Conservation (phyloP, 2,888 invertebrate genomes). For the Hirtodrosophila trivittata region DNA sequence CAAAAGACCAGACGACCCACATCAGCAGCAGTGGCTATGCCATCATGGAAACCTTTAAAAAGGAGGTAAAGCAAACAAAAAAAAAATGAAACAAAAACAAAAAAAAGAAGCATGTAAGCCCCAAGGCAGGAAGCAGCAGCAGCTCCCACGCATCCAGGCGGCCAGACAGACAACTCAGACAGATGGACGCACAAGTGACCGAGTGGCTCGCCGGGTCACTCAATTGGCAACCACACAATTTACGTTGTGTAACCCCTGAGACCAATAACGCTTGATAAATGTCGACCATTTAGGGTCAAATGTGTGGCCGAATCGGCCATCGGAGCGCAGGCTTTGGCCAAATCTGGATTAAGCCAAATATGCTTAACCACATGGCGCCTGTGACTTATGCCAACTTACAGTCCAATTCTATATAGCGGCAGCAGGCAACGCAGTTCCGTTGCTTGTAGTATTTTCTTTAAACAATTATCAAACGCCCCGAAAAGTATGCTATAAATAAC, state of each 20-base stretch:
- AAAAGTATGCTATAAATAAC: slow-evolving; percentile 71
- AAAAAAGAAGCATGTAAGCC: slow-evolving; percentile 12
- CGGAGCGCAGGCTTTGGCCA: slow-evolving; percentile 30
- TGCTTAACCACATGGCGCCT: slow-evolving; percentile 55
- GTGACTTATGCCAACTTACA: slow-evolving; percentile 58
- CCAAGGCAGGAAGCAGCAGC: slow-evolving; percentile 16
- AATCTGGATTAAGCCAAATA: slow-evolving; percentile 34
- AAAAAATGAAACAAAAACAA: slow-evolving; percentile 22
- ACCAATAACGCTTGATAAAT: slow-evolving; percentile 82
- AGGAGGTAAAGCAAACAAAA: slow-evolving; percentile 70
- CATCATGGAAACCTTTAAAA: slow-evolving; percentile 81
- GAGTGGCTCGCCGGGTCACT: slow-evolving; percentile 65
- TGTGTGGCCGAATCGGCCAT: slow-evolving; percentile 61
- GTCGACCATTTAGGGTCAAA: slow-evolving; percentile 80
- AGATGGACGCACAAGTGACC: slow-evolving; percentile 35
- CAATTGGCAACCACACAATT: slow-evolving; percentile 80
- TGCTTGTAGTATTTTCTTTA: slow-evolving; percentile 76
- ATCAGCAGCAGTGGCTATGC: slow-evolving; percentile 71
- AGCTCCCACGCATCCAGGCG: slow-evolving; percentile 38
- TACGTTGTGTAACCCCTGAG: slow-evolving; percentile 79
- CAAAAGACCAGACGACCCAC: slow-evolving; percentile 57
- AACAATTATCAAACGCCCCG: slow-evolving; percentile 74
- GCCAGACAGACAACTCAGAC: slow-evolving; percentile 12
- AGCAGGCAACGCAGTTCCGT: slow-evolving; percentile 50
- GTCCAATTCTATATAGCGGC: slow-evolving; percentile 24